These are phyloP conservation scores for Falco columbarius DNA, from an alignment of 2,797 vertebrate genomes.

Conservation along the genomic window DNA sequence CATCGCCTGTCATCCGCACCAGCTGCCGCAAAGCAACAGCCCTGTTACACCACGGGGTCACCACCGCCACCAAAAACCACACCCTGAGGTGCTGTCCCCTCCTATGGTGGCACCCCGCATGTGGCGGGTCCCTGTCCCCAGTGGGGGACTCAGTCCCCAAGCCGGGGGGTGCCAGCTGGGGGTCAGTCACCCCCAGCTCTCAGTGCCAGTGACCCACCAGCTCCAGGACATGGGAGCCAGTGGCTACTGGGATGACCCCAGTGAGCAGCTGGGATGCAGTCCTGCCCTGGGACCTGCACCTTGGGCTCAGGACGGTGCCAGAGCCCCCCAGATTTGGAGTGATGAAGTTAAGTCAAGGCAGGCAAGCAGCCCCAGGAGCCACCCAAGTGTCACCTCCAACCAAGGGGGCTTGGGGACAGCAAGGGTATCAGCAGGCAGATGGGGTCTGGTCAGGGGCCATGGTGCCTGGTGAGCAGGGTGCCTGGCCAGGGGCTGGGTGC, in stretches of 20 bases:
- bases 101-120: accelerated
- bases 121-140: accelerated
- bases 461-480: accelerated
- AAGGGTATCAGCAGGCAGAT: accelerated
- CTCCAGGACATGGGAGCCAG: accelerated
- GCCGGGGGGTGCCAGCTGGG: background rate
- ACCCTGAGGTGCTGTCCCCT: accelerated
- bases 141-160: background rate
- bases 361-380: background rate
- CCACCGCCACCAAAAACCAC: background rate
- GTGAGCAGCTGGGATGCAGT: accelerated
- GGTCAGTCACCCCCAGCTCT: background rate
- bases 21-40: slow-evolving; percentile 31
- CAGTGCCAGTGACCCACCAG: accelerated
- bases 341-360: background rate
- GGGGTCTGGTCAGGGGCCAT: accelerated
- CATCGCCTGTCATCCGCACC: background rate
- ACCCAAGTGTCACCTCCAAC: accelerated
- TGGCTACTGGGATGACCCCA: background rate
- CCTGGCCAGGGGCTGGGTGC: background rate
- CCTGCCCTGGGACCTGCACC: background rate
- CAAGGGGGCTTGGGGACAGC: background rate
- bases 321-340: background rate
- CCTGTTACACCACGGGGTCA: accelerated
- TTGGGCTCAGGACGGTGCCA: accelerated